Evolutionary conservation across 1,140 invertebrate genomes (phyloP), one percentile per base, ranked within the genome.

Genomic region (Hyles euphorbiae): DNA sequence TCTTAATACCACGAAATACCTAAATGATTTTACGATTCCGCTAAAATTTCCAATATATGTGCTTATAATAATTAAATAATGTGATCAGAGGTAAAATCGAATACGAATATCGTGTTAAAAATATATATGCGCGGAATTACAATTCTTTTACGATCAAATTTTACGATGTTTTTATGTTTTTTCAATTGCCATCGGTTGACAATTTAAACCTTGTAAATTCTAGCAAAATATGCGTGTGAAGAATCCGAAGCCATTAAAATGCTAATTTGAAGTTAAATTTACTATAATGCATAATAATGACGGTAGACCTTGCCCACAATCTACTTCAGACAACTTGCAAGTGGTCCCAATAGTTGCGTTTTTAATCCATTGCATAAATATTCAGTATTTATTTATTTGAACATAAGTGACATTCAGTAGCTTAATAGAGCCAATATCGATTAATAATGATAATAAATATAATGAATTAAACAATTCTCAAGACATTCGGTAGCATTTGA

Each of bases 141-240:
- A 83, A 75, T 80, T 69, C 70, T 84, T 86, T 88, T 86, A 88
- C 81, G 85, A 85, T 74, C 72, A 58, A 67, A 74, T 72, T 88
- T 88, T 86, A 88, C 80, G 76, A 75, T 67, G 63, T 81, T 86
- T 87, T 86, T 85, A 88, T 81, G 72, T 65, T 60, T 75, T 83
- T 81, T 56, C 82, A 78, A 88, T 88, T 83, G 74, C 81, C 70
- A 59, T 71, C 65, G 69, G 69, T 77, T 83, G 83, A 83, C 83
- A 83, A 85, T 81, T 67, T 61, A 65, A 72, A 59, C 65, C 71
- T 75, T 72, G 75, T 81, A 81, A 84, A 84, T 67, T 85, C 78
- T 88, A 86, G 79, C 76, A 68, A 82, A 82, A 82, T 83, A 81
- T 78, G 78, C 70, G 49, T 72, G 63, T 63, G 64, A 76, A 72